Evolutionary conservation across 2,888 invertebrate species (phyloP).

Genomic region (Marronus borbonicus): DNA sequence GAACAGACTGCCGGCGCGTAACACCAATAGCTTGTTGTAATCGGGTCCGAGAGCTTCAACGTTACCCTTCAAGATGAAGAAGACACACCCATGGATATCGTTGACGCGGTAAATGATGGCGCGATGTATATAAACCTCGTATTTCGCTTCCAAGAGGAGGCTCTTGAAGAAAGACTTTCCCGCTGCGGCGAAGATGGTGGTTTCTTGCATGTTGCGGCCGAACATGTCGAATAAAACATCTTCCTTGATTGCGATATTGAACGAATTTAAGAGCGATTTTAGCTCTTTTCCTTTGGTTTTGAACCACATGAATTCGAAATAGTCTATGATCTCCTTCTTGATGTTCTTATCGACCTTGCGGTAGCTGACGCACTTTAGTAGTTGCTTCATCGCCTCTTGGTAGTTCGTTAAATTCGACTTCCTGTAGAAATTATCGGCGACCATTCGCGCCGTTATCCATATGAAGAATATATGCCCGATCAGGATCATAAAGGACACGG

Average conservation of each 20-base stretch:
- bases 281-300: constrained; percentile 53
- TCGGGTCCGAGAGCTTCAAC: constrained; percentile 60
- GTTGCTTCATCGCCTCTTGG: constrained; percentile 57
- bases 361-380: constrained; percentile 56
- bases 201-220: constrained; percentile 50
- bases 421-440: constrained; percentile 51
- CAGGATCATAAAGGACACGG: constrained; percentile 13
- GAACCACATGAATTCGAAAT: constrained; percentile 59
- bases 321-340: constrained; percentile 56
- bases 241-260: constrained; percentile 55
- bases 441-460: constrained; percentile 46
- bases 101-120: constrained; percentile 55
- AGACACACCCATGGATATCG: constrained; percentile 57
- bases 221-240: constrained; percentile 56
- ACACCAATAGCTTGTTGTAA: constrained; percentile 53
- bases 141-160: constrained; percentile 50
- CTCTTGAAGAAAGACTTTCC: constrained; percentile 54
- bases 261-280: constrained; percentile 47
- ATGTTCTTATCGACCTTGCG: constrained; percentile 56
- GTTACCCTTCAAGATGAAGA: constrained; percentile 56
- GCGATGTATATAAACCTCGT: constrained; percentile 51
- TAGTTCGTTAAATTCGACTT: constrained; percentile 55
- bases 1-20: constrained; percentile 58
- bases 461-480: constrained; percentile 47
- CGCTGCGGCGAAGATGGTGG: constrained; percentile 52